Evolutionary conservation across 1,140 invertebrate species (phyloP), one percentile per base, ranked within the genome.

Genomic region (Acarapis woodi): DNA sequence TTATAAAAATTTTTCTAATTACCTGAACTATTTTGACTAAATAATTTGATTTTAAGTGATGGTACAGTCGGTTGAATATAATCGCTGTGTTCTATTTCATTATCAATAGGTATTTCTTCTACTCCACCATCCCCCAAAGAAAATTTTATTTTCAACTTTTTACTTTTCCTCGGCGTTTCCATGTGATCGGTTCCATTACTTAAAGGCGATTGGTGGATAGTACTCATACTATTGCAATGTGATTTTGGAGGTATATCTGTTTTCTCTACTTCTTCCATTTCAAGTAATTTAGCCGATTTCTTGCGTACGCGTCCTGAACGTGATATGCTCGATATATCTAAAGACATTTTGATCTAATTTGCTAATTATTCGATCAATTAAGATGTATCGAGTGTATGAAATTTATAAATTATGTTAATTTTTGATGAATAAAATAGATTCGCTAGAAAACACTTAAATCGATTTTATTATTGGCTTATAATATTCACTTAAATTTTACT

Each of bases 281-380:
- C 58, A 20, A 57, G 43, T 9, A 90, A 58, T 54, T 88, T 88
- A 1, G 79, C 80, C 5, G 80, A 87, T 54, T 88, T 88, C 57
- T 88, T 88, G 28, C 79, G 61, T 1, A 88, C 76, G 31, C 79
- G 60, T 15, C 78, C 79, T 48, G 77, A 82, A 35, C 75, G 61
- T 3, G 77, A 82, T 18, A 82, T 42, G 22, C 41, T 42, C 5
- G 42, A n/a, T n/a, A n/a, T n/a, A n/a, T n/a, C n/a, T n/a, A n/a
- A n/a, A n/a, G n/a, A n/a, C n/a, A n/a, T n/a, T n/a, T n/a, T n/a
- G n/a, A n/a, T n/a, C n/a, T n/a, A n/a, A n/a, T n/a, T n/a, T n/a
- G n/a, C n/a, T n/a, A n/a, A n/a, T n/a, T n/a, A n/a, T n/a, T n/a
- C n/a, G n/a, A n/a, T n/a, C n/a, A n/a, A n/a, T n/a, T n/a, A n/a